A percentile compares a stretch with the other conserved stretches of the same genome.
These are phyloP conservation scores for Caenorhabditis sp. DNA, from an alignment of 2,888 invertebrate genomes.

Conservation along the genomic window DNA sequence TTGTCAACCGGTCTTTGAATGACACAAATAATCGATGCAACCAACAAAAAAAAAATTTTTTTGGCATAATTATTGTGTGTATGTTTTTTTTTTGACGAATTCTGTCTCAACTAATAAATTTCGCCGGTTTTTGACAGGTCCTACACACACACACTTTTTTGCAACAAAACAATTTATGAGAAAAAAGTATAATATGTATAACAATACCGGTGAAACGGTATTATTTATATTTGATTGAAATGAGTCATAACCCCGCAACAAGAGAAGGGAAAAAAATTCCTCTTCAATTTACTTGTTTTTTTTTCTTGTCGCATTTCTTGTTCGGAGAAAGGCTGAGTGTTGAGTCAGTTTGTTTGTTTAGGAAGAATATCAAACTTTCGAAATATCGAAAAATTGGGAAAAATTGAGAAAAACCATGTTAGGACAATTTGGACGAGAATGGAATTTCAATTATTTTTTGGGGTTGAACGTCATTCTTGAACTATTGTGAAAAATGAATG, in stretches of 20 bases:
- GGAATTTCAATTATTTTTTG: no score
- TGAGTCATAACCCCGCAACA: neutral
- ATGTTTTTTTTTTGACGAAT: neutral
- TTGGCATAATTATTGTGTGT: neutral
- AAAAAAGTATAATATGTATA: neutral
- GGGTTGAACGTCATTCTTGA: no score
- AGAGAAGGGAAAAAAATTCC: neutral
- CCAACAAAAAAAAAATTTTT: neutral
- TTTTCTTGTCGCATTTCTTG: neutral
- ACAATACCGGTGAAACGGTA: no score
- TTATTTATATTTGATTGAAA: neutral
- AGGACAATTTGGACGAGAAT: neutral
- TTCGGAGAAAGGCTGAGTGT: neutral
- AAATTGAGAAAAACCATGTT: neutral
- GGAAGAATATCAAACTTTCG: neutral
- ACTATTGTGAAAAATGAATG: no score
- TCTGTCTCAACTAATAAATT: neutral
- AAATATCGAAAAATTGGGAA: neutral
- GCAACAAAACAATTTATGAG: neutral
- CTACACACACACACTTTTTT: neutral
- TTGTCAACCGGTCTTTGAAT: constrained; percentile 37
- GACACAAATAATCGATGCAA: neutral
- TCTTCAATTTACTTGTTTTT: neutral
- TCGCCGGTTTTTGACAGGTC: neutral
- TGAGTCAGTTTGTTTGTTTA: neutral